phyloP scores from a whole-genome alignment of 2,113 vertebrate genomes.

The Melanotaenia duboulayi region DNA sequence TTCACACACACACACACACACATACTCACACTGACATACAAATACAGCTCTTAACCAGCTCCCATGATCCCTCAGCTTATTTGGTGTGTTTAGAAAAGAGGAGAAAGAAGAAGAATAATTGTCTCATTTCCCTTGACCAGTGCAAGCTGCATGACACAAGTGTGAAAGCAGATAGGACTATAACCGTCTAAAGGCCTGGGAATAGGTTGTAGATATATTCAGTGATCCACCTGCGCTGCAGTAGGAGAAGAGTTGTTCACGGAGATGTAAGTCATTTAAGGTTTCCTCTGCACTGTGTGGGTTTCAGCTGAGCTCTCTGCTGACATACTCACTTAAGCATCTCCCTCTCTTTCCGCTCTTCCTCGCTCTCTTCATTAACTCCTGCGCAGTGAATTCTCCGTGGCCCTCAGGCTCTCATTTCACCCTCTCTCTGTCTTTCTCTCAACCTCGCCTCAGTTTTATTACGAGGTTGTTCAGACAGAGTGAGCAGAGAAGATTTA shows the following conservation, averaged over 20 bases:
- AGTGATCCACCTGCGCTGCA: conserved; percentile 58
- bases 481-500: conserved; percentile 75
- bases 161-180: conserved; percentile 47
- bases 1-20: conserved; percentile 2
- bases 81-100: conserved; percentile 73
- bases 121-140: conserved; percentile 54
- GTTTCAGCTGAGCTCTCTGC: conserved; percentile 68
- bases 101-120: conserved; percentile 58
- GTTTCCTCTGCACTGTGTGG: conserved; percentile 66
- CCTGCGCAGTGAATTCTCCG: conserved; percentile 73
- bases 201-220: conserved; percentile 44
- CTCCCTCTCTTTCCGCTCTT: conserved; percentile 66
- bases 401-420: conserved; percentile 71
- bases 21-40: conserved; percentile 32
- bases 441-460: conserved; percentile 68
- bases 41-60: conserved; percentile 56
- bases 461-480: conserved; percentile 77
- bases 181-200: conserved; percentile 34
- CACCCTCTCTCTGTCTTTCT: conserved; percentile 51
- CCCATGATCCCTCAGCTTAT: conserved; percentile 79
- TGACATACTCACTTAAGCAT: conserved; percentile 77
- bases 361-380: conserved; percentile 80
- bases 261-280: conserved; percentile 70
- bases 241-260: conserved; percentile 60
- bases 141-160: conserved; percentile 40